Percentiles rank a stretch among this genome's conserved stretches.
phyloP scores from a whole-genome alignment of 2,888 invertebrate genomes.

The Adelphocoris suturalis region DNA sequence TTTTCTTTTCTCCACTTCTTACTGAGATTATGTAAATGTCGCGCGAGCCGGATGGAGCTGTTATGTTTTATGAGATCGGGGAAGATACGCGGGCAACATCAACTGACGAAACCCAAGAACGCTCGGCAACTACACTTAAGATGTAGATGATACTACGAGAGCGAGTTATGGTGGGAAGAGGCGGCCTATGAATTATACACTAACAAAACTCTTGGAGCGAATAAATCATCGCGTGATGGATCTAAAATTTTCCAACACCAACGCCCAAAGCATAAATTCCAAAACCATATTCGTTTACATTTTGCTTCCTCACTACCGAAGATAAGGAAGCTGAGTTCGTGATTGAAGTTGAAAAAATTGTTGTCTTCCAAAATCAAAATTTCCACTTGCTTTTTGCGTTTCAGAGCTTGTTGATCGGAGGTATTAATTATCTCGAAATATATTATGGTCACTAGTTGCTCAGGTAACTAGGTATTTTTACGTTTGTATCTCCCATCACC shows the following conservation, averaged over 20 bases:
- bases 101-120: constrained; percentile 55
- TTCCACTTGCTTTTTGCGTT: no score
- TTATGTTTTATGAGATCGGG: constrained; percentile 58
- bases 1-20: constrained; percentile 30
- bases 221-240: constrained; percentile 47
- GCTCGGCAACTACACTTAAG: constrained; percentile 52
- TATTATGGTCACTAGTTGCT: no score
- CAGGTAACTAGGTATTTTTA: no score
- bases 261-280: background rate
- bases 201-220: constrained; percentile 37
- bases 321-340: no score
- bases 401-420: no score
- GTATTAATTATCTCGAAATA: no score
- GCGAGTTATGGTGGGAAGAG: background rate
- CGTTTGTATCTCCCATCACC: no score
- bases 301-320: no score
- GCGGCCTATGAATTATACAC: constrained; percentile 40
- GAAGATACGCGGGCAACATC: constrained; percentile 33
- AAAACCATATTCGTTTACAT: no score
- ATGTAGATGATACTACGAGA: constrained; percentile 37
- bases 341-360: no score
- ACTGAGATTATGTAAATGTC: constrained; percentile 53
- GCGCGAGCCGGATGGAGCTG: constrained; percentile 57
- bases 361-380: no score
- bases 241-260: background rate